A percentile compares a stretch with the other conserved stretches of the same genome.
Evolutionary conservation across 2,797 vertebrate genomes (phyloP).

Genomic region (Alectoris magna): DNA sequence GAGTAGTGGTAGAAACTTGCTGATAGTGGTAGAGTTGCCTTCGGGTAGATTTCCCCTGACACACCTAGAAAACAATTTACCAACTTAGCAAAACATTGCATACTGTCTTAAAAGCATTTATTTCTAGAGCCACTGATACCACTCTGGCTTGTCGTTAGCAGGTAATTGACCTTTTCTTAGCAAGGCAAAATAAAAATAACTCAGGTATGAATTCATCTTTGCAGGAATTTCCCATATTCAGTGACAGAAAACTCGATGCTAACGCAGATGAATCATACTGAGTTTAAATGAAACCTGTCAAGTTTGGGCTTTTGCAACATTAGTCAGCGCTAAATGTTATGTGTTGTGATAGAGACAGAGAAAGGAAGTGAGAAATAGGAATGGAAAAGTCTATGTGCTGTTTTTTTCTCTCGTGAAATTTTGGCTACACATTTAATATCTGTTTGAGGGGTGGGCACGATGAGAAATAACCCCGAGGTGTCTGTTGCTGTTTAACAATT

Average conservation of each 20-base stretch:
- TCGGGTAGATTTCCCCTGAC: background rate
- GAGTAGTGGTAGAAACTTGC: background rate
- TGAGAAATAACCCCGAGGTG: conserved; percentile 74
- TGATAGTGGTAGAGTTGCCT: background rate
- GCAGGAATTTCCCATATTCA: conserved; percentile 69
- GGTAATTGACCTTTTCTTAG: background rate
- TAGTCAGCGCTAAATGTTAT: conserved; percentile 58
- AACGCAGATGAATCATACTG: conserved; percentile 63
- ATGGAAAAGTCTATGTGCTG: conserved; percentile 62
- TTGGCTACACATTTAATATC: conserved; percentile 64
- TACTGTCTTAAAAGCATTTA: background rate
- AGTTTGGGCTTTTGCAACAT: conserved; percentile 52
- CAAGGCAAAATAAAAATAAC: conserved; percentile 24
- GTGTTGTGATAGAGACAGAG: conserved; percentile 68
- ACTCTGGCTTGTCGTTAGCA: background rate
- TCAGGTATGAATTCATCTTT: conserved; percentile 51
- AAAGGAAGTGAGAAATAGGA: conserved; percentile 74
- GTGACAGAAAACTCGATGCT: conserved; percentile 59
- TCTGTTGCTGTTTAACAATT: conserved; percentile 73
- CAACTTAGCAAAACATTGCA: background rate
- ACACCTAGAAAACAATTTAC: background rate
- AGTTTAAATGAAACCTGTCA: conserved; percentile 58
- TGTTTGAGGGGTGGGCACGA: conserved; percentile 62
- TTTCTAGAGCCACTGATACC: background rate
- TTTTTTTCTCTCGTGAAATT: conserved; percentile 40